Percentiles rank a stretch among this genome's conserved stretches.
These are phyloP conservation scores for Clarias fuscus DNA, from an alignment of 2,797 vertebrate genomes.

Conservation along the genomic window DNA sequence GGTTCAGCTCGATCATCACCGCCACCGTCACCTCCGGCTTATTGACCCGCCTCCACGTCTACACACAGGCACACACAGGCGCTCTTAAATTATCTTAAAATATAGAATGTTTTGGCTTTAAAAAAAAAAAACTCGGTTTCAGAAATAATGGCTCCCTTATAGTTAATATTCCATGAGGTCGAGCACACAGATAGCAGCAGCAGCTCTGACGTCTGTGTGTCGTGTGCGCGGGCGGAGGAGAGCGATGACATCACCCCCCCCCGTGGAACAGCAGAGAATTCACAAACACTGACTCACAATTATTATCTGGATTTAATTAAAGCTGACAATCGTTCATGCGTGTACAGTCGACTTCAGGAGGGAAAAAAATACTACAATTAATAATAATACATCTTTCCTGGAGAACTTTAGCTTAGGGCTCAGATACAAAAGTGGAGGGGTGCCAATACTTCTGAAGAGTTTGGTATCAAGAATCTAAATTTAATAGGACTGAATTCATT, in stretches of 20 bases:
- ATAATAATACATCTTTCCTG: too few relatives aligned
- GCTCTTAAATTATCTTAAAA: too few relatives aligned
- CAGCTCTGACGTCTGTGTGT: background rate
- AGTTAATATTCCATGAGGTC: background rate
- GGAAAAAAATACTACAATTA: too few relatives aligned
- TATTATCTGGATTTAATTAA: background rate
- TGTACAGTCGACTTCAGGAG: too few relatives aligned
- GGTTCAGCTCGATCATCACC: conserved; percentile 91
- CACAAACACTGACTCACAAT: background rate
- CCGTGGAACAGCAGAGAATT: background rate
- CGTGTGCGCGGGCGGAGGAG: too few relatives aligned
- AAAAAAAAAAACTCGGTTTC: background rate
- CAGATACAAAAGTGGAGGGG: too few relatives aligned
- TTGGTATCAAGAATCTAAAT: background rate
- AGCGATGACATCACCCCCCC: too few relatives aligned
- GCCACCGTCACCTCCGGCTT: conserved; percentile 89
- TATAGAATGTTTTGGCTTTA: too few relatives aligned
- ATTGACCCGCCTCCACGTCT: conserved; percentile 72
- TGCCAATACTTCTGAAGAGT: background rate
- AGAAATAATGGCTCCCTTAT: background rate
- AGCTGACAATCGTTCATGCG: too few relatives aligned
- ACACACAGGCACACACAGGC: background rate
- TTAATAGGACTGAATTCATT: background rate
- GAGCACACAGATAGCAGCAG: background rate
- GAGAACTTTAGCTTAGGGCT: too few relatives aligned